Percentiles rank a stretch among this genome's conserved stretches.
These are phyloP conservation scores for Drosophila mettleri DNA, from an alignment of 2,888 invertebrate genomes.

Conservation along the genomic window DNA sequence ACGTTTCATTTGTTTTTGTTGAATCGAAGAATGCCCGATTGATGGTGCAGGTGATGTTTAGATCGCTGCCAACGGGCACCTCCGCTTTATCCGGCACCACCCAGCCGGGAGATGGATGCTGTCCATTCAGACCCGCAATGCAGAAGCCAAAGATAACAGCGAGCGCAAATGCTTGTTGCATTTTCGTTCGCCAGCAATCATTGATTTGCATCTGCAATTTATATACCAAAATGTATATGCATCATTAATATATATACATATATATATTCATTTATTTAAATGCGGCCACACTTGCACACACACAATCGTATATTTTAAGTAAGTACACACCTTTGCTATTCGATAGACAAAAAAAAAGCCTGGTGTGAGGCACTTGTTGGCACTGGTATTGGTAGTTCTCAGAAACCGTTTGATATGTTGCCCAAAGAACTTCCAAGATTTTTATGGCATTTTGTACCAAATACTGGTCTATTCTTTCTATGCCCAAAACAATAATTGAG, in stretches of 20 bases:
- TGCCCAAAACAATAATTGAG: neutral
- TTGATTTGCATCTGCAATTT: constrained; percentile 28
- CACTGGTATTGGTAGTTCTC: constrained; percentile 75
- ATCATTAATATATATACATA: constrained; percentile 4
- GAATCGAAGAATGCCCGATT: constrained; percentile 58
- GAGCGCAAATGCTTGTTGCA: constrained; percentile 10
- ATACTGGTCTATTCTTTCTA: constrained; percentile 8
- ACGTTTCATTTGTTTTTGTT: constrained; percentile 33
- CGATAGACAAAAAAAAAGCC: constrained; percentile 57
- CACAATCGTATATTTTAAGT: constrained; percentile 18
- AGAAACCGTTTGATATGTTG: constrained; percentile 74
- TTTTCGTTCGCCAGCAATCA: constrained; percentile 4
- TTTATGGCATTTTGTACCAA: constrained; percentile 66
- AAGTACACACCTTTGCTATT: constrained; percentile 57
- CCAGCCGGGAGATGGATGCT: constrained; percentile 62
- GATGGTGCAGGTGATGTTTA: constrained; percentile 81
- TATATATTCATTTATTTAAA: constrained; percentile 13
- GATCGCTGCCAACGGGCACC: constrained; percentile 72
- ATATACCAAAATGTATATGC: constrained; percentile 1
- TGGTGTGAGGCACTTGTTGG: constrained; percentile 68
- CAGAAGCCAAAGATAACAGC: neutral
- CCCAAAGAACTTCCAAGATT: constrained; percentile 70
- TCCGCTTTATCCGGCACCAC: constrained; percentile 69
- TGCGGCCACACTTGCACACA: constrained; percentile 29
- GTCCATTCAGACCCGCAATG: neutral